These are phyloP conservation scores for Leptinotarsa tumamoca DNA, from an alignment of 2,888 invertebrate species.

Conservation along the genomic window DNA sequence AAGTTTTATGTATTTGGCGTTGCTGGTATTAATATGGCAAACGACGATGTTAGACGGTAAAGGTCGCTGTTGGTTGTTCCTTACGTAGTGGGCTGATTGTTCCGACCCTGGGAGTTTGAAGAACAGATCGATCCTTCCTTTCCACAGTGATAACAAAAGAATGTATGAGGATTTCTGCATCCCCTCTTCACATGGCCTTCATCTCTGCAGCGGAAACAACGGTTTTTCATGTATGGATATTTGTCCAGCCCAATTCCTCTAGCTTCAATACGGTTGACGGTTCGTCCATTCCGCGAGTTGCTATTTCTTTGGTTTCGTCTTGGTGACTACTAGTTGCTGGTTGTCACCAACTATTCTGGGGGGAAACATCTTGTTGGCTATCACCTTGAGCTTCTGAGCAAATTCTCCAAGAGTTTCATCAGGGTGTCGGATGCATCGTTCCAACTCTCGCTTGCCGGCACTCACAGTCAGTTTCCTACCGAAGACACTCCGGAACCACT, in stretches of 20 bases:
- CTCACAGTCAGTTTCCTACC: slow-evolving; percentile 23
- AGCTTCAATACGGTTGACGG: neutral
- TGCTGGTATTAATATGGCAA: neutral
- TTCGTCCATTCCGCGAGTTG: neutral
- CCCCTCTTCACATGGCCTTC: neutral
- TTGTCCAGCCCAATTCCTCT: neutral
- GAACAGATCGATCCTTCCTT: neutral
- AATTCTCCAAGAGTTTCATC: slow-evolving; percentile 32
- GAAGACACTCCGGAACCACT: slow-evolving; percentile 30
- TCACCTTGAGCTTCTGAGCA: slow-evolving; percentile 28
- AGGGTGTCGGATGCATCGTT: slow-evolving; percentile 22
- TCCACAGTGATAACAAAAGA: neutral
- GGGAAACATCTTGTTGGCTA: slow-evolving; percentile 28
- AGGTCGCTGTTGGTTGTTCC: neutral
- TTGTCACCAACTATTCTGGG: neutral
- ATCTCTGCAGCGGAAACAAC: slow-evolving; percentile 9
- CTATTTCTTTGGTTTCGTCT: neutral
- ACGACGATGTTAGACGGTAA: neutral
- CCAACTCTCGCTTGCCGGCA: slow-evolving; percentile 27
- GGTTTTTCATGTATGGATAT: slow-evolving; percentile 20
- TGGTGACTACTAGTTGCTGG: neutral
- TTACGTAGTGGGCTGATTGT: neutral
- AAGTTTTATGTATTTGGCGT: neutral
- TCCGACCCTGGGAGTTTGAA: too few relatives aligned
- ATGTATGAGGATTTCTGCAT: neutral